Percentiles rank a stretch among this genome's conserved stretches.
Evolutionary conservation across 1,140 invertebrate genomes (phyloP).

Genomic region (Gonioctena quinquepunctata): DNA sequence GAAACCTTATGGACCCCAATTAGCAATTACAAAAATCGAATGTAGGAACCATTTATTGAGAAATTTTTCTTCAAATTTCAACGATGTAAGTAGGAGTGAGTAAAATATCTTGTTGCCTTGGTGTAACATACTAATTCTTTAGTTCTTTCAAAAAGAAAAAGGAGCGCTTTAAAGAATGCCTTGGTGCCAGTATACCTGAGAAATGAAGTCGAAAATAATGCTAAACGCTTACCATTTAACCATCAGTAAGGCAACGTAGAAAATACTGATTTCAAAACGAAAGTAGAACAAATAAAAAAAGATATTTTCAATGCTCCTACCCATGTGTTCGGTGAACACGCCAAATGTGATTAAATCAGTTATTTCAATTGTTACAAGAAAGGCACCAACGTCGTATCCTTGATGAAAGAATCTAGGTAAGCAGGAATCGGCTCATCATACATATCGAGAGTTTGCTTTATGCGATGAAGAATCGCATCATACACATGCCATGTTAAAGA

Average conservation of each 20-base stretch:
- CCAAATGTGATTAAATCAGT: constrained; percentile 31
- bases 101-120: constrained; percentile 12
- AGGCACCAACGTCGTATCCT: constrained; percentile 35
- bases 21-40: constrained; percentile 41
- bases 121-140: neutral
- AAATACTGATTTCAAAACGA: neutral
- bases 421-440: constrained; percentile 7
- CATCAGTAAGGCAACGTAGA: constrained; percentile 25
- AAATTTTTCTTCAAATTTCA: constrained; percentile 30
- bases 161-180: no score
- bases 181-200: neutral
- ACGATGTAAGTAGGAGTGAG: neutral
- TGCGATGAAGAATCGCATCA: constrained; percentile 52
- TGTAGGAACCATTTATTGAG: constrained; percentile 48
- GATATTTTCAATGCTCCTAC: constrained; percentile 44
- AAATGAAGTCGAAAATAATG: constrained; percentile 21
- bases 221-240: constrained; percentile 26
- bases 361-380: constrained; percentile 36
- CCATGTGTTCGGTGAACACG: constrained; percentile 53
- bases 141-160: neutral
- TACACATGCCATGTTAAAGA: no score
- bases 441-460: constrained; percentile 44
- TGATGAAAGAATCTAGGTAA: constrained; percentile 27
- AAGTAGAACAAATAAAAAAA: constrained; percentile 31
- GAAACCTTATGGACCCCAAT: constrained; percentile 17